Conservation (phyloP, 2,888 invertebrate genomes). For the Drosophila colorata region DNA sequence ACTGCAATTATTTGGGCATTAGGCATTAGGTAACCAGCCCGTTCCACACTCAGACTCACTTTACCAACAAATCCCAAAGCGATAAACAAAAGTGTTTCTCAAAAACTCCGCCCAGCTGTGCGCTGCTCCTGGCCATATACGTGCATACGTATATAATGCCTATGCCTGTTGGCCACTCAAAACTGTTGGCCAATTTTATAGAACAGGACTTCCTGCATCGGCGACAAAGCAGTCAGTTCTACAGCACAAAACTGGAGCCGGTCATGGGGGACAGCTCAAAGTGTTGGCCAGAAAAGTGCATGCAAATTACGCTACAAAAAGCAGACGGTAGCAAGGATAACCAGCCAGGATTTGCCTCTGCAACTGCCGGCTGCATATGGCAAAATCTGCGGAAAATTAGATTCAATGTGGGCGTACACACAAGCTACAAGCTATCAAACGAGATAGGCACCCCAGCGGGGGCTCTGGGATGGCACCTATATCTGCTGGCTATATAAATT, state of each 20-base stretch:
- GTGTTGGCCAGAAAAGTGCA: slow-evolving; percentile 43
- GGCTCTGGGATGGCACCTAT: neutral
- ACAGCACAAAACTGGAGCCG: slow-evolving; percentile 19
- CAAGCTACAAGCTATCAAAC: neutral
- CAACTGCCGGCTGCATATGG: slow-evolving; percentile 32
- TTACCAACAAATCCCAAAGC: neutral
- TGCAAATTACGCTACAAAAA: slow-evolving; percentile 49
- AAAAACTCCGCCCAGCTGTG: slow-evolving; percentile 20
- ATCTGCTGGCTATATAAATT: slow-evolving; percentile 42
- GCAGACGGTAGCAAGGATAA: slow-evolving; percentile 41
- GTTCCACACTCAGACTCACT: neutral
- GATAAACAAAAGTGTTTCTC: slow-evolving; percentile 51
- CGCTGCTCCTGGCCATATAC: slow-evolving; percentile 5
- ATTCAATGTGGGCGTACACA: slow-evolving; percentile 38
- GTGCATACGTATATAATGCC: no score
- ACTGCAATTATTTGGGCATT: slow-evolving; percentile 65
- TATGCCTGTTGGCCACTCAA: slow-evolving; percentile 49
- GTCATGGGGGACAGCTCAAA: slow-evolving; percentile 46
- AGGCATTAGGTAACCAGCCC: slow-evolving; percentile 29
- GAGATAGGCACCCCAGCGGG: neutral
- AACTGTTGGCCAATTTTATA: slow-evolving; percentile 59
- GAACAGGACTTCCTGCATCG: slow-evolving; percentile 44
- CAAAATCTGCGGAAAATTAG: slow-evolving; percentile 78
- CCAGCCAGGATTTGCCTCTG: slow-evolving; percentile 16
- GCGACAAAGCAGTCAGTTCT: slow-evolving; percentile 56